Evolutionary conservation across 2,797 vertebrate genomes (phyloP), one percentile per base, ranked within the genome.

Genomic region (Gymnoscopelus microlampas): DNA sequence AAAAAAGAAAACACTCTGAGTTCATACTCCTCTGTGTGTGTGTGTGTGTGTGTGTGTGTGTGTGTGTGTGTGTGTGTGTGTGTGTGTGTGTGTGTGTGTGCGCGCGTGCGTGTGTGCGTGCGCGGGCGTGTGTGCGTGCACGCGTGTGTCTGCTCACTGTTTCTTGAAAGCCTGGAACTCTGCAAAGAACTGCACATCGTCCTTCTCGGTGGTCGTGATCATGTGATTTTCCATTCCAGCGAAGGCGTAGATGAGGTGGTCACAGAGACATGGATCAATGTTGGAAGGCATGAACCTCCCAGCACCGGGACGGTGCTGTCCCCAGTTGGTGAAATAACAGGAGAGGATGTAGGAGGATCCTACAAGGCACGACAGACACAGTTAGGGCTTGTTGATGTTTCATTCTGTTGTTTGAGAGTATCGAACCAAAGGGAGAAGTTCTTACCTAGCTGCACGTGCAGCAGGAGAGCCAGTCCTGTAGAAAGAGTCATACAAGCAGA

Each of bases 321-420:
- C 87, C 94, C 93, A 93, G 90, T 82, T 94, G 74, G 91, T 91
- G 69, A 92, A 93, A 81, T 94, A 94, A 84, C 94, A 95, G 49
- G 91, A 88, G 75, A 93, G 72, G 12, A 92, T 87, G 82, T 91
- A 90, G 3, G 93, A 82, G 23, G 84, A 87, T 26, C 89, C 92
- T 94, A 47, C 9, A 44, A 23, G 15, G n/a, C 3, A 7, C 11
- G n/a, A 4, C 3, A 49, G 8, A 2, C 6, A 12, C 19, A 5
- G 32, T 35, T 35, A 35, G 32, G 32, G 32, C 6, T 35, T 35
- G 8, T 44, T 8, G 39, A 2, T 7, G 7, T 44, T 39, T 7
- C 7, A 44, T 44, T 44, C 39, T 44, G 8, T 3, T 8, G 5
- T 5, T 35, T 35, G 32, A 35, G 32, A 35, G 32, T 35, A 35